Evolutionary conservation across 2,797 vertebrate genomes (phyloP), one percentile per base, ranked within the genome.

Genomic region (Avahi laniger): DNA sequence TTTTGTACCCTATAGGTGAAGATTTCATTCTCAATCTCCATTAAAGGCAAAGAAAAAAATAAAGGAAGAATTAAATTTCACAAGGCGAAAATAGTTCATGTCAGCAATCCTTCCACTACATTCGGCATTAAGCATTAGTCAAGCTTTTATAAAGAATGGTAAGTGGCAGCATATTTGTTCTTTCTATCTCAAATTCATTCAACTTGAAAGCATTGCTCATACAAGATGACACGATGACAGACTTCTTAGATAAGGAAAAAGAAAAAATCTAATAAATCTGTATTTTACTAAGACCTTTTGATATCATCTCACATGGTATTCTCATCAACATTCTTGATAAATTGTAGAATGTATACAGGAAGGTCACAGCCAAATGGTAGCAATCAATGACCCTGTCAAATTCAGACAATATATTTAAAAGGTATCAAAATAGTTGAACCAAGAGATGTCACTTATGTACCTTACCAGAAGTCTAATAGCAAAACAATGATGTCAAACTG

Each of bases 81-180:
- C 69, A 65, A 54, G 72, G 54, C 70, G 54, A 95, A 96, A 95
- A 95, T 30, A n/a, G 57, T 67, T 92, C 24, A 69, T 59, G 80
- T 96, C 96, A 95, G 94, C 80, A 88, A 48, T 89, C 48, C 22
- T 67, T 88, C 93, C 72, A 93, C 18, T 65, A 54, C 7, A 75
- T 59, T 96, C 72, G 73, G 72, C 26, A 92, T 90, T 92, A 93
- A 80, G 5, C 38, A 87, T 88, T 87, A 90, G 63, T 88, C 93
- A 93, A 81, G n/a, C 46, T 69, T 94, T 93, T 91, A 95, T 92
- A 81, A 85, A 97, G 50, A n/a, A 43, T 95, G 85, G 52, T 96
- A 98, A 79, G 92, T 98, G 97, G 96, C 93, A 97, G 93, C 89
- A 61, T 97, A 97, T 98, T 98, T 98, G 65, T 96, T 97, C 94